phyloP scores from a whole-genome alignment of 2,113 vertebrate genomes.

The Abramis brama region DNA sequence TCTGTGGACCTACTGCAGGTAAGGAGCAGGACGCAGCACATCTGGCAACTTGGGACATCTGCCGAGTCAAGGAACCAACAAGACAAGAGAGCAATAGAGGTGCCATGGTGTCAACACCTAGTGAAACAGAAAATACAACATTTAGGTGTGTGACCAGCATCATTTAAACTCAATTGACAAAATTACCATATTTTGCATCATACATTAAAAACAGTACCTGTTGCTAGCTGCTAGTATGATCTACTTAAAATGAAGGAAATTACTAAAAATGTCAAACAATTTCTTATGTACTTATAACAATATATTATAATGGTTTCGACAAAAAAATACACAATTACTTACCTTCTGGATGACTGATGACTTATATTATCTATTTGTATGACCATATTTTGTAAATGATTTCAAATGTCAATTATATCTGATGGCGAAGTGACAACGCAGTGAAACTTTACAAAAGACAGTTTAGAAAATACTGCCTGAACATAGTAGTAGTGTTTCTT shows the following conservation, averaged over 20 bases:
- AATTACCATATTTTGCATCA: not conserved
- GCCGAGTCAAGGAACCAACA: conserved; percentile 59
- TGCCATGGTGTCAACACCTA: conserved; percentile 72
- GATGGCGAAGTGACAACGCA: no score
- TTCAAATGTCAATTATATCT: no score
- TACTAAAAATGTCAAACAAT: no score
- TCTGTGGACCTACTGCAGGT: conserved; percentile 51
- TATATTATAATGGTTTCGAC: not conserved
- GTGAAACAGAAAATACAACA: not conserved
- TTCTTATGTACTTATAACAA: not conserved
- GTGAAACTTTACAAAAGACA: no score
- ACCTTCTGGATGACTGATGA: not conserved
- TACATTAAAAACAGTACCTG: not conserved
- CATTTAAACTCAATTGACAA: not conserved
- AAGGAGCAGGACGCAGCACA: conserved; percentile 43
- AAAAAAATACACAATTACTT: not conserved
- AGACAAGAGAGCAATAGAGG: conserved; percentile 65
- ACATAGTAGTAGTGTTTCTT: not conserved
- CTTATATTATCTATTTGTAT: no score
- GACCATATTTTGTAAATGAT: no score
- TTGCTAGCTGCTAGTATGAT: not conserved
- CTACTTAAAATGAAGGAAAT: not conserved
- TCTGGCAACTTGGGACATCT: conserved; percentile 59
- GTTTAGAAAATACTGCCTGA: no score
- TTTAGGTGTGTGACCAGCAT: not conserved